Conservation (phyloP, 2,113 vertebrate species). For the Caranx ignobilis region DNA sequence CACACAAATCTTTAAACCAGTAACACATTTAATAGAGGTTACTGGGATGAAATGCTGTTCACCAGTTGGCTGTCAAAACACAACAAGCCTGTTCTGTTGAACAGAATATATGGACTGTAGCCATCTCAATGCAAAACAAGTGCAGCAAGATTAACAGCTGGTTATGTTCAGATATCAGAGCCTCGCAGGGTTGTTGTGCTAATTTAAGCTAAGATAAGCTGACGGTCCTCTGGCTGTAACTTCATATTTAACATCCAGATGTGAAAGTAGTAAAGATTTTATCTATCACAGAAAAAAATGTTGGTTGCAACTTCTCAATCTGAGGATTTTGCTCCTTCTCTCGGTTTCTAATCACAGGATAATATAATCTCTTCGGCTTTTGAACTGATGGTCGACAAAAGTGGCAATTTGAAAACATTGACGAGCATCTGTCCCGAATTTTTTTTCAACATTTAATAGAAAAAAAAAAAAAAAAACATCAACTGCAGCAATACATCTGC, state of each 20-base stretch:
- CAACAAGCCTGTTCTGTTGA: slow-evolving; percentile 30
- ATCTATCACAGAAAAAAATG: neutral
- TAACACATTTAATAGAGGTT: slow-evolving; percentile 13
- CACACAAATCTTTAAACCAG: slow-evolving; percentile 49
- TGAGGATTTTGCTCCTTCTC: neutral
- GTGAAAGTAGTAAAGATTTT: neutral
- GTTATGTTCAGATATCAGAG: neutral
- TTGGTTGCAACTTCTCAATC: neutral
- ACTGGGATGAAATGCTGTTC: slow-evolving; percentile 27
- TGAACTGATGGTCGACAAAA: neutral
- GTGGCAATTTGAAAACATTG: neutral
- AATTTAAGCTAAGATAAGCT: neutral
- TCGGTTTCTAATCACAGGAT: neutral
- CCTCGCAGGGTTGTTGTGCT: neutral
- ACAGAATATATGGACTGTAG: slow-evolving; percentile 5
- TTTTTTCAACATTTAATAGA: neutral
- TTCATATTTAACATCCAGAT: neutral
- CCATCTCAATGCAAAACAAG: slow-evolving; percentile 9
- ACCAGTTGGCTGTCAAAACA: slow-evolving; percentile 49
- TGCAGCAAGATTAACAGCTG: neutral
- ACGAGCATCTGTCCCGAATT: neutral
- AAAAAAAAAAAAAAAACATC: neutral
- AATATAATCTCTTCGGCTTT: neutral
- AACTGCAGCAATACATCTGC: neutral
- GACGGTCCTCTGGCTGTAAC: neutral